A percentile compares a stretch with the other conserved stretches of the same genome.
Conservation (phyloP, 2,113 vertebrate species). For the Guaruba guarouba region DNA sequence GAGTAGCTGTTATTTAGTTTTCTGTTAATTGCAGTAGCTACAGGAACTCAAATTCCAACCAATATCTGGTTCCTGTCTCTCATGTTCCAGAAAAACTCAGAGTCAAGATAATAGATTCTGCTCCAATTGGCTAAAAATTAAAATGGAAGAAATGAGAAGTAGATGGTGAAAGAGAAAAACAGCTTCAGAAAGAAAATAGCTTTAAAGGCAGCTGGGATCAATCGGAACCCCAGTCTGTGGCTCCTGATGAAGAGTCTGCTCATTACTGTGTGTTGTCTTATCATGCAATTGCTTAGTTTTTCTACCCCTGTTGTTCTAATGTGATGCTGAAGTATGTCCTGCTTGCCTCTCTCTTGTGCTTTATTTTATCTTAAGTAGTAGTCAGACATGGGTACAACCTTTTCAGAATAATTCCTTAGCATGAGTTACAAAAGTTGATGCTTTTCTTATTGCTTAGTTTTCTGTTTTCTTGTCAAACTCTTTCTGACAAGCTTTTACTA, state of each 20-base stretch:
- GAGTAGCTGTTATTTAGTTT: not conserved
- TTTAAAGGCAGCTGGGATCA: not conserved
- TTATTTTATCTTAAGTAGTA: not conserved
- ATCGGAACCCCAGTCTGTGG: not conserved
- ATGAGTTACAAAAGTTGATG: not conserved
- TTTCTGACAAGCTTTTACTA: not conserved
- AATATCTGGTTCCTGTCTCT: not conserved
- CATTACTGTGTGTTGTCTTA: not conserved
- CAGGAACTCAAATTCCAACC: not conserved
- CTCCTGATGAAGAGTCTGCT: not conserved
- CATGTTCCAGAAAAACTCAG: not conserved
- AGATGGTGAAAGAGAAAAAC: not conserved
- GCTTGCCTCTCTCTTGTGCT: not conserved
- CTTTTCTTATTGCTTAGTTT: not conserved
- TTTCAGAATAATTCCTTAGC: not conserved
- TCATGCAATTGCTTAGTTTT: not conserved
- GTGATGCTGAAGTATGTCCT: not conserved
- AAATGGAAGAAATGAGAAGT: not conserved
- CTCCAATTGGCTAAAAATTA: not conserved
- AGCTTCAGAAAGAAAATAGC: not conserved
- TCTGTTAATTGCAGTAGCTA: not conserved
- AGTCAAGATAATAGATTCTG: not conserved
- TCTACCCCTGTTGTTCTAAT: not conserved
- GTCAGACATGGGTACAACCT: not conserved
- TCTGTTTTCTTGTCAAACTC: not conserved